These are phyloP conservation scores for Tachysurus vachellii DNA, from an alignment of 2,113 vertebrate genomes.

Conservation along the genomic window DNA sequence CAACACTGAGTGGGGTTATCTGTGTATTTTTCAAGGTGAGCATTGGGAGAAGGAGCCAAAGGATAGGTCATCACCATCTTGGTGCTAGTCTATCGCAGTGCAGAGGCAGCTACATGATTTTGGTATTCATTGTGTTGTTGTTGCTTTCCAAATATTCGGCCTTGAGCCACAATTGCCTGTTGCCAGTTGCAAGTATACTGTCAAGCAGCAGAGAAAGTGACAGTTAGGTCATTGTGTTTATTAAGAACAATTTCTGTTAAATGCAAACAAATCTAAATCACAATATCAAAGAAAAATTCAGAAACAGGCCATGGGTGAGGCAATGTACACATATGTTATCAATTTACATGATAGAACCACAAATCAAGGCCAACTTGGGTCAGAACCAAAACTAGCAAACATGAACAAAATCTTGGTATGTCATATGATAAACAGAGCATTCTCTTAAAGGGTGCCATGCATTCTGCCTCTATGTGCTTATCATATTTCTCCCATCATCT, in stretches of 20 bases:
- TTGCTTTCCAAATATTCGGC: background rate
- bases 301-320: background rate
- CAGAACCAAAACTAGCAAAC: background rate
- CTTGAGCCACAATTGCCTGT: background rate
- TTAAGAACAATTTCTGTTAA: background rate
- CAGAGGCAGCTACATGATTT: background rate
- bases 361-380: background rate
- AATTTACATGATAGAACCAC: background rate
- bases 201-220: background rate
- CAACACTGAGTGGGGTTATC: background rate
- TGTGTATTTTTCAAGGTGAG: too few species aligned
- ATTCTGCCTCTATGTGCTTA: background rate
- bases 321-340: background rate
- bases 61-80: background rate
- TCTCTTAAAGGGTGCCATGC: background rate
- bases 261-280: background rate
- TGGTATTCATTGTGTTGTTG: background rate
- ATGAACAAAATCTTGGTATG: background rate
- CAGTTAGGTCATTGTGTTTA: background rate
- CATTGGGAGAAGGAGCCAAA: background rate
- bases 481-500: constrained; percentile 30
- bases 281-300: background rate
- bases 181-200: background rate
- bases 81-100: background rate
- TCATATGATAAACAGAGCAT: background rate